phyloP scores from a whole-genome alignment of 2,797 vertebrate genomes.

The Sebastes wilsoni region DNA sequence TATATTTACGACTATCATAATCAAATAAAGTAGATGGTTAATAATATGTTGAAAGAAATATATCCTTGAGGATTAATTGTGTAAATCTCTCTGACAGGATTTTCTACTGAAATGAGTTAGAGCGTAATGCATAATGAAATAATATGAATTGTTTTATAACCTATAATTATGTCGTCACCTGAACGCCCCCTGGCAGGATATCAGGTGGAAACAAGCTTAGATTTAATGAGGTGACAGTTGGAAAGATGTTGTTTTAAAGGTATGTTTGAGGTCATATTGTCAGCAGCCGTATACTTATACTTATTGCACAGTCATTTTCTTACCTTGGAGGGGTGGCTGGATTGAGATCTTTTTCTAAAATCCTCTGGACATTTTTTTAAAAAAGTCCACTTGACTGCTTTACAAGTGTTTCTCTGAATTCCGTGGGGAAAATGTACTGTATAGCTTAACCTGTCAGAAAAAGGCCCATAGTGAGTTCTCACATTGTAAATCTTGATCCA shows the following conservation, averaged over 20 bases:
- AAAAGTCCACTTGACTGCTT: not conserved
- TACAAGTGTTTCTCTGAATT: constrained; percentile 31
- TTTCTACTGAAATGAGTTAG: constrained; percentile 42
- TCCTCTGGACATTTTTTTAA: not conserved
- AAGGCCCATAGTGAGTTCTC: constrained; percentile 43
- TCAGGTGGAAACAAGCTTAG: constrained; percentile 69
- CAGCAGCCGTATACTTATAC: not conserved
- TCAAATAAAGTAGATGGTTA: constrained; percentile 1
- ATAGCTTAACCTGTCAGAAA: constrained; percentile 40
- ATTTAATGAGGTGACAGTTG: constrained; percentile 53
- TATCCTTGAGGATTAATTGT: not conserved
- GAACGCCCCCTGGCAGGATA: constrained; percentile 45
- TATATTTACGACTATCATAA: constrained; percentile 2
- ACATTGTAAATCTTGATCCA: constrained; percentile 69
- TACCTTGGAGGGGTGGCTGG: not conserved
- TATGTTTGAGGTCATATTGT: constrained; percentile 18
- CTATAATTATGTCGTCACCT: constrained; percentile 72
- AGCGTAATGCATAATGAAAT: constrained; percentile 46
- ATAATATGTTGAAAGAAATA: constrained; percentile 23
- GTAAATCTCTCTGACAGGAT: constrained; percentile 26
- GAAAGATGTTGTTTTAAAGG: constrained; percentile 11
- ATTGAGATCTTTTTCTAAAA: constrained; percentile 7
- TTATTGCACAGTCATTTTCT: not conserved
- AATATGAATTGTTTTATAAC: constrained; percentile 60
- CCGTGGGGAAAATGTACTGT: constrained; percentile 15